Evolutionary conservation across 2,888 invertebrate species (phyloP).

Genomic region (Agriopis marginaria): DNA sequence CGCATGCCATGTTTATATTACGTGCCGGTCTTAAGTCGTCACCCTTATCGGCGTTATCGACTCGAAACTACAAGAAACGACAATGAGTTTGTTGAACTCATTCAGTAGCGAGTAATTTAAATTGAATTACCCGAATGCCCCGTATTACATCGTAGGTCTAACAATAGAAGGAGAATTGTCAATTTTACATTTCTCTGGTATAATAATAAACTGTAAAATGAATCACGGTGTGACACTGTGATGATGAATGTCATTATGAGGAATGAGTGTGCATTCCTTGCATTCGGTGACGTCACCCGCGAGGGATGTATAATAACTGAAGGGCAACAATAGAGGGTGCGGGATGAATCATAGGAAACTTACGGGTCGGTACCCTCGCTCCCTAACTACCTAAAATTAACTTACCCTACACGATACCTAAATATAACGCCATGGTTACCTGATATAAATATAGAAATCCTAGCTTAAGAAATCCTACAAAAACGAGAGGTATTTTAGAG

Average conservation of each 20-base stretch:
- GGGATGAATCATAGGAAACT: conserved; percentile 83
- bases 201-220: conserved; percentile 68
- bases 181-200: conserved; percentile 38
- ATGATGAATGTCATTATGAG: conserved; percentile 68
- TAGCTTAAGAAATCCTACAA: conserved; percentile 42
- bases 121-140: conserved; percentile 54
- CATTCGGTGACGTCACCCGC: conserved; percentile 76
- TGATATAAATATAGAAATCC: conserved; percentile 50
- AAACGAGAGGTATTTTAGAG: conserved; percentile 49
- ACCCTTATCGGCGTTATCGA: conserved; percentile 57
- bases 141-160: conserved; percentile 43
- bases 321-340: conserved; percentile 77
- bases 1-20: conserved; percentile 22
- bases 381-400: conserved; percentile 72
- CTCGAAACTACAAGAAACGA: conserved; percentile 49
- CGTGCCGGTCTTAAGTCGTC: conserved; percentile 35
- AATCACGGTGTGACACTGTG: conserved; percentile 71
- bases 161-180: conserved; percentile 35
- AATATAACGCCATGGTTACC: conserved; percentile 47
- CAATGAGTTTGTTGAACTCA: conserved; percentile 61
- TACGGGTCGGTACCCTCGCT: conserved; percentile 76
- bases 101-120: conserved; percentile 51
- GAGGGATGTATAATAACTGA: conserved; percentile 68
- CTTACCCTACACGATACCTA: conserved; percentile 61
- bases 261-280: conserved; percentile 63